These are phyloP conservation scores for Apoda limacodes DNA, from an alignment of 2,888 invertebrate species.

Conservation along the genomic window DNA sequence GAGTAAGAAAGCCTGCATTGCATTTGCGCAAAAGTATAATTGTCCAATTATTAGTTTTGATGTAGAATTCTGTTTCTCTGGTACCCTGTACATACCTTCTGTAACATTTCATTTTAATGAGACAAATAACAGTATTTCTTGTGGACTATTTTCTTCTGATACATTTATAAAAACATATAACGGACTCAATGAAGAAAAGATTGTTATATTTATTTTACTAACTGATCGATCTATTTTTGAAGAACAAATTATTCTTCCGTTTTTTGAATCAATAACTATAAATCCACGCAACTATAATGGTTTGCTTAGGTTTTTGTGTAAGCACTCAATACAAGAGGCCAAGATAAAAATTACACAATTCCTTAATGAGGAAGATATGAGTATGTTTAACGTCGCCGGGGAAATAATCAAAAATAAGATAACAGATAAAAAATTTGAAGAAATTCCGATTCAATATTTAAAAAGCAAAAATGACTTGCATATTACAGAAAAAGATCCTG, in stretches of 20 bases:
- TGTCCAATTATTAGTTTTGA: slow-evolving; percentile 28
- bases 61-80: slow-evolving; percentile 25
- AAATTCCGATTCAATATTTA: slow-evolving; percentile 3
- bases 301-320: slow-evolving; percentile 3
- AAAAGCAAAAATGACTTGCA: neutral
- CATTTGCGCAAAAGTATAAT: slow-evolving; percentile 23
- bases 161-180: slow-evolving; percentile 21
- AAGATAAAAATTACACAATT: neutral
- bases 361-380: neutral
- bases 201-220: slow-evolving; percentile 24
- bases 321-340: neutral
- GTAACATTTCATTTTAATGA: slow-evolving; percentile 15
- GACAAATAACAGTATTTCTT: slow-evolving; percentile 13
- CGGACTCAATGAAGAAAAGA: slow-evolving; percentile 22
- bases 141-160: slow-evolving; percentile 20
- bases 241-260: slow-evolving; percentile 14
- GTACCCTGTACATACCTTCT: slow-evolving; percentile 23
- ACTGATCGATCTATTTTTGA: slow-evolving; percentile 22
- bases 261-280: slow-evolving; percentile 12
- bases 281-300: neutral
- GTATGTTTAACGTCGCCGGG: neutral
- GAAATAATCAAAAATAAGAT: neutral
- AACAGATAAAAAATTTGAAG: neutral
- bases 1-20: slow-evolving; percentile 26
- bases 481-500: slow-evolving; percentile 1